Evolutionary conservation across 2,797 vertebrate species (phyloP).

Genomic region (Microctenopoma lineatum): DNA sequence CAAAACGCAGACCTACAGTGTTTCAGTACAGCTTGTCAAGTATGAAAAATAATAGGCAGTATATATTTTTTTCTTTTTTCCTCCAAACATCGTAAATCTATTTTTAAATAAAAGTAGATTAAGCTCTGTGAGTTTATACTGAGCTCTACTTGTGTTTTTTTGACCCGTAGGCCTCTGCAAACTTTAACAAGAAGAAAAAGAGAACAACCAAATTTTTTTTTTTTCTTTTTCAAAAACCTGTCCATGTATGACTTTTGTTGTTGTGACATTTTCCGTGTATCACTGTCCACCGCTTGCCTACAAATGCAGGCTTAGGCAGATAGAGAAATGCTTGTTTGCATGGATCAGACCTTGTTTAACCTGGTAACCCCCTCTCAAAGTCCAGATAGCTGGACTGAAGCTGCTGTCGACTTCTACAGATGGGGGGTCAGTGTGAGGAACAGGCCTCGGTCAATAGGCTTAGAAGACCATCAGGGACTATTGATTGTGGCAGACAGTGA

Average conservation of each 20-base stretch:
- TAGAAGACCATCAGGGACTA: slow-evolving; percentile 84
- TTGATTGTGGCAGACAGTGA: slow-evolving; percentile 82
- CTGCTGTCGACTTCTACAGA: slow-evolving; percentile 69
- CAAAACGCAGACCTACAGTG: too few relatives aligned
- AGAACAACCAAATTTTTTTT: too few relatives aligned
- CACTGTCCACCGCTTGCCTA: slow-evolving; percentile 21
- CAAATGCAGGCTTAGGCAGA: slow-evolving; percentile 40
- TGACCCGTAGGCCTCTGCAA: neutral
- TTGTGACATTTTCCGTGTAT: slow-evolving; percentile 8
- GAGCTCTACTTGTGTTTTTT: neutral
- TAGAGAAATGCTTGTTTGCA: slow-evolving; percentile 64
- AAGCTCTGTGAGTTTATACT: slow-evolving; percentile 1
- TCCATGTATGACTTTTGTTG: neutral
- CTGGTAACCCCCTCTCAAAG: slow-evolving; percentile 63
- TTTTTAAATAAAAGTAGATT: neutral
- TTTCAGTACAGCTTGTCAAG: neutral
- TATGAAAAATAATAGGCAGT: neutral
- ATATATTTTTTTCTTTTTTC: neutral
- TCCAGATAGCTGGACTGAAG: slow-evolving; percentile 59
- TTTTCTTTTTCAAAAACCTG: neutral
- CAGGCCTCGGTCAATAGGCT: slow-evolving; percentile 81
- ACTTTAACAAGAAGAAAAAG: neutral
- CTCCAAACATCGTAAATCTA: neutral
- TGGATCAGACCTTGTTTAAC: slow-evolving; percentile 70
- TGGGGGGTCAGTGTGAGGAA: slow-evolving; percentile 74